A percentile compares a stretch with the other conserved stretches of the same genome.
phyloP scores from a whole-genome alignment of 2,888 invertebrate genomes.

The Apotomis capreana region DNA sequence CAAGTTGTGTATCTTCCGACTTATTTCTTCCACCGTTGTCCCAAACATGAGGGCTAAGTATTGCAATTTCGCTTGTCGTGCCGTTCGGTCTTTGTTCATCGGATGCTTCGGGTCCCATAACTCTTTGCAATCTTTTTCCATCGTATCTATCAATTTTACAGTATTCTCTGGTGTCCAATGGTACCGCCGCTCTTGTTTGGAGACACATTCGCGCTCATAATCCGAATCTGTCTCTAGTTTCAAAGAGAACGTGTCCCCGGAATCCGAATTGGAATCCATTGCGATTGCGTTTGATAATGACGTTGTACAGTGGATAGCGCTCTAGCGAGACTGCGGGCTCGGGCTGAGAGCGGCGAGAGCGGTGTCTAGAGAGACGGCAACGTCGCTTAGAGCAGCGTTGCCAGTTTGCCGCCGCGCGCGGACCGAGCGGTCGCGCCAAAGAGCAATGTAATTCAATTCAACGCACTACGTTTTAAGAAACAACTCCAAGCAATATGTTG shows the following conservation, averaged over 20 bases:
- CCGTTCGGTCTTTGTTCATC: constrained; percentile 60
- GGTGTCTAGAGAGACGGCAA: constrained; percentile 72
- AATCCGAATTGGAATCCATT: constrained; percentile 73
- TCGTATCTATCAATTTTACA: constrained; percentile 63
- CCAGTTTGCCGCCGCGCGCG: constrained; percentile 47
- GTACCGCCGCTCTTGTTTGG: constrained; percentile 52
- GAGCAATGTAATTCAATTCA: too few relatives aligned
- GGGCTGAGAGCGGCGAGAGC: constrained; percentile 66
- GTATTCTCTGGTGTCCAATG: constrained; percentile 71
- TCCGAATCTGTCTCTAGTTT: constrained; percentile 70
- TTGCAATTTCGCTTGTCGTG: constrained; percentile 63
- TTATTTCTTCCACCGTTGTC: constrained; percentile 71
- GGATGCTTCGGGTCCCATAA: constrained; percentile 72
- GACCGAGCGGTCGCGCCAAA: constrained; percentile 54
- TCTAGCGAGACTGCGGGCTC: constrained; percentile 78
- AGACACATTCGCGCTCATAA: constrained; percentile 52
- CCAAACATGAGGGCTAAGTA: constrained; percentile 68
- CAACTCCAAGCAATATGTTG: too few relatives aligned
- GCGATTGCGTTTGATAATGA: constrained; percentile 47
- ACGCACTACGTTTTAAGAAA: too few relatives aligned
- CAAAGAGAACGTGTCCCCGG: constrained; percentile 62
- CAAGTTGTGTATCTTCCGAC: constrained; percentile 73
- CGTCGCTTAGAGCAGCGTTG: constrained; percentile 61
- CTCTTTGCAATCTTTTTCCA: constrained; percentile 71
- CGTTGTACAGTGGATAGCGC: constrained; percentile 65